A percentile compares a stretch with the other conserved stretches of the same genome.
phyloP scores from a whole-genome alignment of 2,888 invertebrate genomes.

The Caenorhabditis panamensis region DNA sequence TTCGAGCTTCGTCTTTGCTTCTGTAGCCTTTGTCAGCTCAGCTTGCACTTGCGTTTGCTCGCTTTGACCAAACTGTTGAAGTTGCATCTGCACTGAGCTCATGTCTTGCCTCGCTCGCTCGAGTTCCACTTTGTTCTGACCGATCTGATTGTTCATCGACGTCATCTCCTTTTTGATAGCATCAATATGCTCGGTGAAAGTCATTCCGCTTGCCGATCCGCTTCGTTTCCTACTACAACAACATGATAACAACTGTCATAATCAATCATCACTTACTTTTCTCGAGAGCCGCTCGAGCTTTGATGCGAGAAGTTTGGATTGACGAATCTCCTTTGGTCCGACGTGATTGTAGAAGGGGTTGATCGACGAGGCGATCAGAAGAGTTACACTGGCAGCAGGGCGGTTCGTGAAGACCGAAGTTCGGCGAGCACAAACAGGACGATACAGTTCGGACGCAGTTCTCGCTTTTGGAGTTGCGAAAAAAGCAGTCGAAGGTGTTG shows the following conservation, averaged over 20 bases:
- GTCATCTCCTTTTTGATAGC: constrained; percentile 56
- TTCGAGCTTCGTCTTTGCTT: constrained; percentile 43
- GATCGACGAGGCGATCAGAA: constrained; percentile 51
- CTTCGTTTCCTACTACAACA: constrained; percentile 57
- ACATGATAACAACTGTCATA: neutral
- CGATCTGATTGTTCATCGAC: constrained; percentile 24
- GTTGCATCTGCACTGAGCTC: constrained; percentile 21
- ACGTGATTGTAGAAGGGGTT: constrained; percentile 54
- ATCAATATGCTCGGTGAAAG: constrained; percentile 50
- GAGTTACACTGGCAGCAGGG: neutral
- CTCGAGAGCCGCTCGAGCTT: constrained; percentile 43
- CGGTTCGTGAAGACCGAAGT: constrained; percentile 4
- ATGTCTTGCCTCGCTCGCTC: constrained; percentile 40
- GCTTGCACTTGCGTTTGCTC: constrained; percentile 17
- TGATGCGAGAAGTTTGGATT: constrained; percentile 54
- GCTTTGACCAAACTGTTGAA: constrained; percentile 15
- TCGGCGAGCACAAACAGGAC: constrained; percentile 14
- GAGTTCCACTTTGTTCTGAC: constrained; percentile 38
- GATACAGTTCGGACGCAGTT: constrained; percentile 35
- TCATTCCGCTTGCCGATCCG: constrained; percentile 52
- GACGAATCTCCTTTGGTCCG: constrained; percentile 62
- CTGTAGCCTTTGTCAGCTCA: constrained; percentile 32
- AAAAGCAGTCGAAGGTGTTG: constrained; percentile 2
- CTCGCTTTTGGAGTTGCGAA: constrained; percentile 8
- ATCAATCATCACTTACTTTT: constrained; percentile 44